phyloP scores from a whole-genome alignment of 2,797 vertebrate genomes.

The Pangasius mekongensis region DNA sequence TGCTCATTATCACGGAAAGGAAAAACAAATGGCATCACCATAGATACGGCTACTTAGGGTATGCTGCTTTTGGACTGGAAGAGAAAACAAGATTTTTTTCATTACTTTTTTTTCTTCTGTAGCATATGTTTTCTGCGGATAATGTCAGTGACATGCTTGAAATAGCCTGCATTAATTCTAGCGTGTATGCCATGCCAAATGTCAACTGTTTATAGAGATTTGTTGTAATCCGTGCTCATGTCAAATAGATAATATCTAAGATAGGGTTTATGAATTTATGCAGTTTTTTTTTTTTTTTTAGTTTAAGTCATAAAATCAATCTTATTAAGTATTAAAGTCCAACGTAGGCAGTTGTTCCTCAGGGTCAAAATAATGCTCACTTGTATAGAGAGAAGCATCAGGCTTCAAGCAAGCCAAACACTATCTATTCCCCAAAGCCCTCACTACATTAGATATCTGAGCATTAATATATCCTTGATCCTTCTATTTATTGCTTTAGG shows the following conservation, averaged over 20 bases:
- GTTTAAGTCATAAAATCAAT: not conserved
- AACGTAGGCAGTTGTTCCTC: not conserved
- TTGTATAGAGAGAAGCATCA: not conserved
- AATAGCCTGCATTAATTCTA: constrained; percentile 23
- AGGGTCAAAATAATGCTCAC: not conserved
- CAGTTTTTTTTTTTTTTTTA: constrained; percentile 6
- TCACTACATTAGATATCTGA: not conserved
- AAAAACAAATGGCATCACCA: constrained; percentile 69
- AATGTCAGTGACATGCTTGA: constrained; percentile 30
- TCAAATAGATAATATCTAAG: not conserved
- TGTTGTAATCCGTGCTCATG: not conserved
- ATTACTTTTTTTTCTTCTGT: not conserved
- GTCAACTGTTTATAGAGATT: constrained; percentile 17
- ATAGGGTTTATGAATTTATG: not conserved
- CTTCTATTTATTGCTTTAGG: not conserved
- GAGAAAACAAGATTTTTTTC: constrained; percentile 48
- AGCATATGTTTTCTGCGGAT: constrained; percentile 55
- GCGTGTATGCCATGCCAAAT: not conserved
- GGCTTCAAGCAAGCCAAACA: not conserved
- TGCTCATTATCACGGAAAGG: constrained; percentile 62
- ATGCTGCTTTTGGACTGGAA: constrained; percentile 56
- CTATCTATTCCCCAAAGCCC: not conserved
- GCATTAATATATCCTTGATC: not conserved
- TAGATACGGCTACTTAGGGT: constrained; percentile 73
- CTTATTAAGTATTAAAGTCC: not conserved